Conservation (phyloP, 2,888 invertebrate genomes). For the Diachrysia chrysitis region DNA sequence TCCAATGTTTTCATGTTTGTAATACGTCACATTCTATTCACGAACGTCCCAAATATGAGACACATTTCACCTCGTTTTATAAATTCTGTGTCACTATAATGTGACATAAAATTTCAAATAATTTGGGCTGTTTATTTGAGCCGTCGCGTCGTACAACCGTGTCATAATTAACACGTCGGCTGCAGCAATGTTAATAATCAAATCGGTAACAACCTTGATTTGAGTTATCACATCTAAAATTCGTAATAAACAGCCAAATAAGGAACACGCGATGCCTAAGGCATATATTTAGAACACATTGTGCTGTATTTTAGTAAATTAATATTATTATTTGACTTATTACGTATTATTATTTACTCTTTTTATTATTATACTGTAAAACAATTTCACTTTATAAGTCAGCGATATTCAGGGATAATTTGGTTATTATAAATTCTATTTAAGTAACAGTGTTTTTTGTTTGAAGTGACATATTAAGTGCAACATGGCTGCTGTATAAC, state of each 20-base stretch:
- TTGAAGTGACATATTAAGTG: background rate
- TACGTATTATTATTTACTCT: constrained; percentile 37
- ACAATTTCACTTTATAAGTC: constrained; percentile 14
- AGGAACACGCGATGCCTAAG: constrained; percentile 67
- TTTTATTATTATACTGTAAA: constrained; percentile 46
- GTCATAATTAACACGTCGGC: constrained; percentile 16
- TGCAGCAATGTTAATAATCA: constrained; percentile 45
- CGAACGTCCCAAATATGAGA: background rate
- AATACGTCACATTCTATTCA: background rate
- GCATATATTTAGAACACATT: constrained; percentile 53
- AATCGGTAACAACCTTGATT: constrained; percentile 63
- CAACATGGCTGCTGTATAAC: background rate
- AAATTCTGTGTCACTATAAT: constrained; percentile 6
- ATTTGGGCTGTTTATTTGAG: constrained; percentile 8
- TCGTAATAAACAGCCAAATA: constrained; percentile 63
- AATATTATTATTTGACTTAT: constrained; percentile 29
- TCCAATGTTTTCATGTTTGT: background rate
- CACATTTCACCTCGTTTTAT: background rate
- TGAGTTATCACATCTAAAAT: constrained; percentile 59
- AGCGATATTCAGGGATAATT: constrained; percentile 41
- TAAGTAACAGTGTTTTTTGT: background rate
- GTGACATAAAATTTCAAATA: background rate
- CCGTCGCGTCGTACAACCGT: constrained; percentile 13
- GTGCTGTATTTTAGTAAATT: constrained; percentile 35
- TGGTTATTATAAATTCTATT: constrained; percentile 10